phyloP scores from a whole-genome alignment of 2,888 invertebrate genomes.

The Blera fallax region DNA sequence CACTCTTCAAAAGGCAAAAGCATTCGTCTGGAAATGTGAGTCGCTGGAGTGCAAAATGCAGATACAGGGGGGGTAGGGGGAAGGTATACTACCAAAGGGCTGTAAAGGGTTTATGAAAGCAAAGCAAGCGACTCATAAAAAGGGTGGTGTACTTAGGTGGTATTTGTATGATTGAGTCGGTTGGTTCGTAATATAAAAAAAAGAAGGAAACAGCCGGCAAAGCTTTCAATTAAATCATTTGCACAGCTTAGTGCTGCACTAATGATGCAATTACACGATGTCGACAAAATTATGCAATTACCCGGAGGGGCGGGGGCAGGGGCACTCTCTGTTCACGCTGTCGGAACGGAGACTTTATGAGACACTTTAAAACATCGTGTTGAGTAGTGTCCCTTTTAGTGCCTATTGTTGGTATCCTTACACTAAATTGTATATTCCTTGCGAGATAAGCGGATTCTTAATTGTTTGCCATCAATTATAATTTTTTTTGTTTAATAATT shows the following conservation, averaged over 20 bases:
- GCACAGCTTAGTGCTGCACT: slow-evolving; percentile 34
- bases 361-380: too few relatives aligned
- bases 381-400: too few relatives aligned
- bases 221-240: slow-evolving; percentile 48
- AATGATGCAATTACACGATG: slow-evolving; percentile 40
- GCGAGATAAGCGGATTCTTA: too few relatives aligned
- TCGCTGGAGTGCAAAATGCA: neutral
- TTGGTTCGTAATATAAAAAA: neutral
- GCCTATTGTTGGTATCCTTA: too few relatives aligned
- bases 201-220: neutral
- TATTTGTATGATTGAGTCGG: neutral
- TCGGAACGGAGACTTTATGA: neutral
- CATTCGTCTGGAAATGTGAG: neutral
- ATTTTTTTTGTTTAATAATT: too few relatives aligned
- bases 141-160: neutral
- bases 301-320: neutral
- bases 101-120: neutral
- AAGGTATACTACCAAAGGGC: neutral
- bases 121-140: neutral
- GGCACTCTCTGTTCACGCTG: slow-evolving; percentile 17
- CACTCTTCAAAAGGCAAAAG: neutral
- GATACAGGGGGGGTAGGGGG: neutral
- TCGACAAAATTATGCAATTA: slow-evolving; percentile 35
- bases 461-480: too few relatives aligned
- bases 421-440: too few relatives aligned